Evolutionary conservation across 2,113 vertebrate genomes (phyloP), one percentile per base, ranked within the genome.

Genomic region (Mastomys coucha): DNA sequence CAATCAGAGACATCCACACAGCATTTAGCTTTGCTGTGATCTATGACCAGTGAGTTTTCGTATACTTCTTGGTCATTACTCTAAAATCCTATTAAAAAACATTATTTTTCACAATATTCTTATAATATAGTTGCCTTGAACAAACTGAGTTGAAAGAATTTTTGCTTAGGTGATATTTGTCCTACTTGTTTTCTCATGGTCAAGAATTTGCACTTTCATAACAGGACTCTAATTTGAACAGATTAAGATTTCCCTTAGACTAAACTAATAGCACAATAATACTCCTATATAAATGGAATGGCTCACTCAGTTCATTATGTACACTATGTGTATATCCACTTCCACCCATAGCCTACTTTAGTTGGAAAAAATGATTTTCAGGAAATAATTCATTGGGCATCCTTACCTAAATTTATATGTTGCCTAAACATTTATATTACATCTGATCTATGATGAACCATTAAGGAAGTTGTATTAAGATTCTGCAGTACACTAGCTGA

Each of bases 331-430:
- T 7, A 36, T 1, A 72, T 45, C 45, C 94, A 49, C 7, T 93
- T 88, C 65, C 24, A 56, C 69, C 2, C 5, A 39, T 42, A 82
- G 42, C 39, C 53, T 88, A 28, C 53, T 56, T 20, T 88, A 90
- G 39, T 22, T 31, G 92, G 75, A 39, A 33, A 65, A 60, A 87
- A 42, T 87, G 60, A 73, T 91, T 77, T 93, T 65, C 73, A 67
- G 75, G 88, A 97, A 96, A 91, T 91, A 97, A 97, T 91, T 91
- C 8, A 31, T 89, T 75, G n/a, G 17, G 69, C 28, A 14, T 96
- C 36, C 72, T 92, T 91, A 58, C 45, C 70, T 92, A 91, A 96
- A 87, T 97, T 92, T 85, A 94, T 97, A 93, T 3, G 13, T 88
- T 22, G 95, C 16, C 56, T 94, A 22, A 89, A 45, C 60, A 88